Percentiles rank a stretch among this genome's conserved stretches.
phyloP scores from a whole-genome alignment of 2,113 vertebrate species.

The Solenodon paradoxus region DNA sequence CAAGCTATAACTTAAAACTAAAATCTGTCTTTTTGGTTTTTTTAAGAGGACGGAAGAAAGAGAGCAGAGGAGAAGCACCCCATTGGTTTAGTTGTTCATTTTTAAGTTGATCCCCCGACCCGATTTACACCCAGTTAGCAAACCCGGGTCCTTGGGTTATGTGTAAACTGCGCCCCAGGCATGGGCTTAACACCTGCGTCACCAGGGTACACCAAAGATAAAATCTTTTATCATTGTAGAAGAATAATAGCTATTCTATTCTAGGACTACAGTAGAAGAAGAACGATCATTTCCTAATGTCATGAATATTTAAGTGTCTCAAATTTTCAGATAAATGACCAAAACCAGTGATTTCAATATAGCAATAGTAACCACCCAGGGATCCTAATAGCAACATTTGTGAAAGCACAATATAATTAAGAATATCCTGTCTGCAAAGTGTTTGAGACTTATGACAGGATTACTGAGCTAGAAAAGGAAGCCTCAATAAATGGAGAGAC shows the following conservation, averaged over 20 bases:
- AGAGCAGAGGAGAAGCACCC: too few species aligned
- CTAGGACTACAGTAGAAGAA: too few species aligned
- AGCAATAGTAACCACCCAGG: not conserved
- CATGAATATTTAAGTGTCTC: not conserved
- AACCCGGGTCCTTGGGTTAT: too few species aligned
- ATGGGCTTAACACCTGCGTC: too few species aligned
- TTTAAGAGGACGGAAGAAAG: too few species aligned
- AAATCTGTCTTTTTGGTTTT: too few species aligned
- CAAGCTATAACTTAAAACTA: not conserved
- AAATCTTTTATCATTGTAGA: not conserved
- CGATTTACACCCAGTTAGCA: too few species aligned
- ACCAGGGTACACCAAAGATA: too few species aligned
- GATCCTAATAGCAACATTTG: not conserved
- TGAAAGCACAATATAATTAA: not conserved
- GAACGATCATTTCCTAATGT: too few species aligned
- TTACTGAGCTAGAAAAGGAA: not conserved
- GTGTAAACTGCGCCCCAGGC: too few species aligned
- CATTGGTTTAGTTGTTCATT: too few species aligned
- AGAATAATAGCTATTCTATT: not conserved
- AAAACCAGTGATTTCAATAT: not conserved
- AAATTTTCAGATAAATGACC: not conserved
- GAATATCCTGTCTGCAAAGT: conserved; percentile 2
- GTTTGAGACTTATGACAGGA: not conserved
- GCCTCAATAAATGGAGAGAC: not conserved
- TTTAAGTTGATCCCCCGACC: too few species aligned